These are phyloP conservation scores for Semnopithecus entellus DNA, from an alignment of 2,113 vertebrate genomes.

Conservation along the genomic window DNA sequence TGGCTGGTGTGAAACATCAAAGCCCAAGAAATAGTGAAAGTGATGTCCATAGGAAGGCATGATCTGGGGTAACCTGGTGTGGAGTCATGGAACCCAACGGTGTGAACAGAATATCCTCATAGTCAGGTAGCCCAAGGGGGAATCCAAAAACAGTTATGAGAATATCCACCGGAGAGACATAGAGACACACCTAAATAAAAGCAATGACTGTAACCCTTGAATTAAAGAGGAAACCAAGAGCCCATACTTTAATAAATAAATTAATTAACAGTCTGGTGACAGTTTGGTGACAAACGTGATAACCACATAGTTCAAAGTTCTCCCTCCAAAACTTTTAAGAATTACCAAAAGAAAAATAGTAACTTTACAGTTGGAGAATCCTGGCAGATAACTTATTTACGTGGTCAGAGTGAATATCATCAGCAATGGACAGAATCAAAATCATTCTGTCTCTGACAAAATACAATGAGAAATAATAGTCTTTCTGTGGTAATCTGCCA, in stretches of 20 bases:
- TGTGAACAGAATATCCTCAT: not conserved
- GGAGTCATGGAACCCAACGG: fast-evolving
- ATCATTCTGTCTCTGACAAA: not conserved
- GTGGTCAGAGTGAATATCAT: not conserved
- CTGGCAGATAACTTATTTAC: not conserved
- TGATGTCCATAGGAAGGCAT: not conserved
- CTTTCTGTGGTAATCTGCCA: not conserved
- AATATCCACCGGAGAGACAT: not conserved
- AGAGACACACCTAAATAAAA: not conserved
- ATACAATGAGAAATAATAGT: not conserved
- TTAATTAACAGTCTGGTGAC: not conserved
- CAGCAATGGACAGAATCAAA: not conserved
- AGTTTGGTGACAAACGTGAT: not conserved
- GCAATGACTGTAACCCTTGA: not conserved
- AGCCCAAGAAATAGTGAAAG: not conserved
- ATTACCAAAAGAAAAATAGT: not conserved
- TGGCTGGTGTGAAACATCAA: not conserved
- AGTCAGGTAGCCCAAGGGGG: not conserved
- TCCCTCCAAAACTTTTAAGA: not conserved
- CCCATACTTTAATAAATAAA: not conserved
- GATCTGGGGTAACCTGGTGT: not conserved
- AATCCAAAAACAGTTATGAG: not conserved
- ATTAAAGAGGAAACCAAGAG: not conserved
- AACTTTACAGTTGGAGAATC: not conserved
- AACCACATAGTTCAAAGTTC: not conserved